Conservation (phyloP, 2,113 vertebrate genomes). For the Eulemur macaco region DNA sequence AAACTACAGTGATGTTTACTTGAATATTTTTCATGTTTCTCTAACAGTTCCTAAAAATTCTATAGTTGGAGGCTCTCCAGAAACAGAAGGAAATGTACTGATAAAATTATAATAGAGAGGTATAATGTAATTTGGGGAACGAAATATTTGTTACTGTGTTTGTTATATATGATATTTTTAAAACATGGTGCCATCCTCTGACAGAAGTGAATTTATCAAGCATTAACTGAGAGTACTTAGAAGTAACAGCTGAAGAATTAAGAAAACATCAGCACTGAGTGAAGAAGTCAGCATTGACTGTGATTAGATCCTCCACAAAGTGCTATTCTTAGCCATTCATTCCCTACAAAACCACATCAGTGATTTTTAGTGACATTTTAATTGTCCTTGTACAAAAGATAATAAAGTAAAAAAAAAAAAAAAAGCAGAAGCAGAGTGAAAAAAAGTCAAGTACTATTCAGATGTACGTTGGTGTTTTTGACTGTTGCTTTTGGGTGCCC, state of each 20-base stretch:
- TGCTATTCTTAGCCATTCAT: conserved; percentile 49
- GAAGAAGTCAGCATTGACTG: conserved; percentile 22
- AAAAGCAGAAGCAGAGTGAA: not conserved
- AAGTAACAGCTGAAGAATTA: conserved; percentile 64
- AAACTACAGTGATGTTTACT: not conserved
- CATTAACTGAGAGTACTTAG: conserved; percentile 58
- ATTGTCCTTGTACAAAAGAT: not conserved
- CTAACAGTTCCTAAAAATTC: not conserved
- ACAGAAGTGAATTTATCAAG: conserved; percentile 60
- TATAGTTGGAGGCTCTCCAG: not conserved
- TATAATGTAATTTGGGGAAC: not conserved
- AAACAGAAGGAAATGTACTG: not conserved
- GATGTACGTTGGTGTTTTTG: not conserved
- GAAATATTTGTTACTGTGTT: conserved; percentile 18
- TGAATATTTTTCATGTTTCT: not conserved
- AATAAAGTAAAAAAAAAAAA: conserved; percentile 37
- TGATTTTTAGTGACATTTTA: not conserved
- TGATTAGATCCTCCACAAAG: conserved; percentile 19
- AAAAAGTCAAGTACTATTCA: not conserved
- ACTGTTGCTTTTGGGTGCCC: not conserved
- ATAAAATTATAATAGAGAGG: not conserved
- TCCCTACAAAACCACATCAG: conserved; percentile 39
- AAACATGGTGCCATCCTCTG: conserved; percentile 48
- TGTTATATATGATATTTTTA: conserved; percentile 53
- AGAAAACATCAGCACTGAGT: not conserved